phyloP scores from a whole-genome alignment of 2,113 vertebrate genomes.

The Tympanuchus pallidicinctus region DNA sequence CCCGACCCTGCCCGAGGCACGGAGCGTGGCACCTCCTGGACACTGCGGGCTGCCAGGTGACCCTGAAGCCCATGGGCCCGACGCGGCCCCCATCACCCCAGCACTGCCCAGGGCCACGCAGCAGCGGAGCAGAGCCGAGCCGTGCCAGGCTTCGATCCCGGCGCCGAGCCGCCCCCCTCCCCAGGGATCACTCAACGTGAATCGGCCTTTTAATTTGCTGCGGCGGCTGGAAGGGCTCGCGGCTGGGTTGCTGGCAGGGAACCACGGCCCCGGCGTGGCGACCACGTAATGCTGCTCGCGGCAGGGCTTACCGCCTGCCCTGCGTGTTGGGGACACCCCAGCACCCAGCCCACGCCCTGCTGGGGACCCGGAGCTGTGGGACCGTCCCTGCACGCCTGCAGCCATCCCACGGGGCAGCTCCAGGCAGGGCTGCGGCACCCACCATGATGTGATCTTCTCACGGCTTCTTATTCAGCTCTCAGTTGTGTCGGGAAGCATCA shows the following conservation, averaged over 20 bases:
- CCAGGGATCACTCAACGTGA: slow-evolving; percentile 80
- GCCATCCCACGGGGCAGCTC: not conserved
- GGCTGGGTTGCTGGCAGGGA: slow-evolving; percentile 66
- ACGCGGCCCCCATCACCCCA: not conserved
- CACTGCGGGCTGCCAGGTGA: not conserved
- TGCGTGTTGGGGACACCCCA: not conserved
- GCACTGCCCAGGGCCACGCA: not conserved
- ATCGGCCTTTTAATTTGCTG: slow-evolving; percentile 85
- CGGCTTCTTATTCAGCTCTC: slow-evolving; percentile 39
- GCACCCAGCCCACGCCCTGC: fast-evolving
- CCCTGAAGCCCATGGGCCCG: not conserved
- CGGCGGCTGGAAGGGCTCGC: slow-evolving; percentile 73
- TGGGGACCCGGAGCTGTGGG: fast-evolving
- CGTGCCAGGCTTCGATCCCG: slow-evolving; percentile 66
- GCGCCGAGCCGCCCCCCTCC: slow-evolving; percentile 66
- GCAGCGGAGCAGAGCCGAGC: not conserved
- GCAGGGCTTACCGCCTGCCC: not conserved
- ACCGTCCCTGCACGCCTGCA: not conserved
- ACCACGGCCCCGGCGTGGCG: slow-evolving; percentile 42
- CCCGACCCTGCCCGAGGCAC: not conserved
- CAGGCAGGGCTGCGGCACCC: not conserved
- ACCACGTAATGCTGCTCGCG: not conserved
- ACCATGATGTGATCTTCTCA: not conserved
- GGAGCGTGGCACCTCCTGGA: not conserved
- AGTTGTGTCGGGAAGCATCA: slow-evolving; percentile 34